phyloP scores from a whole-genome alignment of 64 coral and sea anemone genomes.

The Pachyseris speciosa region DNA sequence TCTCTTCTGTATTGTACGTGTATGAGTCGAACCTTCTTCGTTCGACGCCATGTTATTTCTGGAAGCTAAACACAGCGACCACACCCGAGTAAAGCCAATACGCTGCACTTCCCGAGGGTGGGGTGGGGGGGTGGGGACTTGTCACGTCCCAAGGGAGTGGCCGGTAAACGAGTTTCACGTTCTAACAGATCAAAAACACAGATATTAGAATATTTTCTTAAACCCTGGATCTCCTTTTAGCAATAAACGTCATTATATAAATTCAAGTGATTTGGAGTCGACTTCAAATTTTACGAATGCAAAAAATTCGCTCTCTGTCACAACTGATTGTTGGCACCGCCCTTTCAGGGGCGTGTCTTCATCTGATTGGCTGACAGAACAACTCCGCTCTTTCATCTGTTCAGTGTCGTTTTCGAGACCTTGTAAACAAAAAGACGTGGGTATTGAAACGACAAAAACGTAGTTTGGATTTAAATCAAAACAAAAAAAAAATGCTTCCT shows the following conservation, averaged over 20 bases:
- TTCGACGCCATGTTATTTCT: slow-evolving; percentile 97
- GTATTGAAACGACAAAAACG: no score
- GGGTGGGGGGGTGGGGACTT: slow-evolving; percentile 73
- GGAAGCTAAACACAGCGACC: slow-evolving; percentile 90
- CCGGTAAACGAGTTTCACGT: not conserved
- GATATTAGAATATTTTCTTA: not conserved
- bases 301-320: not conserved
- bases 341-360: slow-evolving; percentile 36
- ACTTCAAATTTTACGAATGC: not conserved
- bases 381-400: not conserved
- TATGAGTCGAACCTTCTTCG: slow-evolving; percentile 94
- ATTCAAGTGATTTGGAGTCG: not conserved
- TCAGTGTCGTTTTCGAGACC: not conserved
- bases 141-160: slow-evolving; percentile 51
- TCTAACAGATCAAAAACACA: not conserved
- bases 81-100: slow-evolving; percentile 88
- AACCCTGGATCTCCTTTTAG: no score
- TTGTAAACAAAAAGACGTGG: not conserved
- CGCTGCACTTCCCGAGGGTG: slow-evolving; percentile 71
- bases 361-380: slow-evolving; percentile 15
- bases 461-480: no score
- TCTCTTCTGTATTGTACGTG: slow-evolving; percentile 91
- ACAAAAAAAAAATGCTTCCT: no score
- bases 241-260: no score
- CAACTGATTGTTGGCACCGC: not conserved